These are phyloP conservation scores for Drosophila kikkawai DNA, from an alignment of 1,140 invertebrate genomes.

Conservation along the genomic window DNA sequence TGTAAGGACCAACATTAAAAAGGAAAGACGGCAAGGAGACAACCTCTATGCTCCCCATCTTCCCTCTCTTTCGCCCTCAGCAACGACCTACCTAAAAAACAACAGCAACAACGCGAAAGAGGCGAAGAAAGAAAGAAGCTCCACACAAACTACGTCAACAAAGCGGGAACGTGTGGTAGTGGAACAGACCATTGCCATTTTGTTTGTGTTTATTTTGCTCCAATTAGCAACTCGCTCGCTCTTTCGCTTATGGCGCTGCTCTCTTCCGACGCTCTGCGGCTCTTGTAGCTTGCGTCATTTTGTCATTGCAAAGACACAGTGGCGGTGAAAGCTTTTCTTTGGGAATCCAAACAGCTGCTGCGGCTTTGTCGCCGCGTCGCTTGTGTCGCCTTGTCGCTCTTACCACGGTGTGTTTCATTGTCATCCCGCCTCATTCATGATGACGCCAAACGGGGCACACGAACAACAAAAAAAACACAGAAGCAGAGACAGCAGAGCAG, in stretches of 20 bases:
- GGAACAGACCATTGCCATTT: constrained; percentile 78
- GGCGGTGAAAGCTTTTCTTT: constrained; percentile 73
- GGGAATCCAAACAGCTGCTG: constrained; percentile 79
- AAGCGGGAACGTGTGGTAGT: constrained; percentile 58
- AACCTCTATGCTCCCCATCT: constrained; percentile 19
- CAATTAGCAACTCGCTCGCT: constrained; percentile 70
- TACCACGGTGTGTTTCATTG: constrained; percentile 69
- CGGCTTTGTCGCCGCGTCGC: constrained; percentile 53
- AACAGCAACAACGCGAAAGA: constrained; percentile 26
- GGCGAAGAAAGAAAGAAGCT: constrained; percentile 35
- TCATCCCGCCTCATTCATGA: constrained; percentile 74
- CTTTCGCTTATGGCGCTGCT: constrained; percentile 6
- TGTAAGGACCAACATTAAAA: constrained; percentile 69
- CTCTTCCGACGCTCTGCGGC: constrained; percentile 37
- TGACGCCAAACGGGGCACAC: constrained; percentile 52
- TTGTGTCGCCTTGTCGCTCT: constrained; percentile 58
- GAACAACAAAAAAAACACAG: constrained; percentile 23
- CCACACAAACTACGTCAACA: constrained; percentile 63
- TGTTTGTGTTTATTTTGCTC: constrained; percentile 83
- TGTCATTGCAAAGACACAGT: constrained; percentile 64
- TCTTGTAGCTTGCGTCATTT: constrained; percentile 69
- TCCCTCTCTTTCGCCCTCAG: constrained; percentile 1
- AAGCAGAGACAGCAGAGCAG: constrained; percentile 31
- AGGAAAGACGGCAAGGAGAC: constrained; percentile 5
- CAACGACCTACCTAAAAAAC: constrained; percentile 71